A percentile compares a stretch with the other conserved stretches of the same genome.
Evolutionary conservation across 2,797 vertebrate species (phyloP).

Genomic region (Hoplostethus mediterraneus): DNA sequence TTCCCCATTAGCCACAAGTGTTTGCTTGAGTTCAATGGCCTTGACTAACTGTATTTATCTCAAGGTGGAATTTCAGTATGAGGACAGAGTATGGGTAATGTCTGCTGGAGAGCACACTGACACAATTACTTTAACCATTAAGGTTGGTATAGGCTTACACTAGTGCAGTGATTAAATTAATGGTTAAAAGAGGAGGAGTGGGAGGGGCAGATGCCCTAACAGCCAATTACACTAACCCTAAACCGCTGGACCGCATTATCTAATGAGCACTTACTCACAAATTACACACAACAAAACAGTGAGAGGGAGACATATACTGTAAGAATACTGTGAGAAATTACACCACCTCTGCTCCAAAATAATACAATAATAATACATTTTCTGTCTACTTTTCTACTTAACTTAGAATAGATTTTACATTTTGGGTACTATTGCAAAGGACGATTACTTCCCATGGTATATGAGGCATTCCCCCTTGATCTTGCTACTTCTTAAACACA

Average conservation of each 20-base stretch:
- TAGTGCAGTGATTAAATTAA: constrained; percentile 76
- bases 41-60: constrained; percentile 64
- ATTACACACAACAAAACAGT: constrained; percentile 70
- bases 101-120: constrained; percentile 65
- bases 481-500: constrained; percentile 6
- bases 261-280: constrained; percentile 76
- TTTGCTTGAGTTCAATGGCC: constrained; percentile 67
- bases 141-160: constrained; percentile 70
- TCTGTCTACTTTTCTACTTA: constrained; percentile 20
- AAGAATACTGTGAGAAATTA: constrained; percentile 14
- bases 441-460: constrained; percentile 61
- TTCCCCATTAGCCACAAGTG: constrained; percentile 73
- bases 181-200: constrained; percentile 60
- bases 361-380: constrained; percentile 3
- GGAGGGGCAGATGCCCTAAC: constrained; percentile 61
- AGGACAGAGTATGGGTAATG: constrained; percentile 63
- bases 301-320: constrained; percentile 37
- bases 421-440: constrained; percentile 31
- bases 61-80: constrained; percentile 73
- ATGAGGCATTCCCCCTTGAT: constrained; percentile 29
- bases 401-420: constrained; percentile 45
- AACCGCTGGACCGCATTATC: constrained; percentile 69
- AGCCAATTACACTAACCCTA: constrained; percentile 74
- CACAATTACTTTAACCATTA: constrained; percentile 79
- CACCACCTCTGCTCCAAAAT: not conserved